Base-by-base conservation (phyloP, 92 coral and sea anemone genomes). In the Epizoanthus illoricatus region DNA sequence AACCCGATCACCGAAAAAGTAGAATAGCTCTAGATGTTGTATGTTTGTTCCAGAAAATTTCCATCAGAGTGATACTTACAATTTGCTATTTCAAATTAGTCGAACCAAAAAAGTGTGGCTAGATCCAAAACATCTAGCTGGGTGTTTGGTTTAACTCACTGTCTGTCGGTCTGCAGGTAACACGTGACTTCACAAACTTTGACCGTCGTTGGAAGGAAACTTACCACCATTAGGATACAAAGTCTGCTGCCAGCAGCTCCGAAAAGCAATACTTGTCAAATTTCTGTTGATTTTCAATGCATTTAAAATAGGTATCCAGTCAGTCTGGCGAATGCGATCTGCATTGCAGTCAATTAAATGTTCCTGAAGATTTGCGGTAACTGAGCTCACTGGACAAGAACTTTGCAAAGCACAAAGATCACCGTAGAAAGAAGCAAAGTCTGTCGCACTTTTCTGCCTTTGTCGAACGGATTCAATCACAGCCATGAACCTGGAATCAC, bases 221-320 rank as follows among this genome's bases (percentile, higher is more conserved):
- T 60, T 81, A 92, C 97, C 97, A 76, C 85, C 94, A 55, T 89
- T 88, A 3, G 97, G 97, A 42, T 84, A 94, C 11, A 97, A 84
- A 1, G 92, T 91, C 80, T 97, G 97, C 73, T 97, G 98, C 99
- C 99, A 97, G 71, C 84, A 97, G 72, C 99, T 97, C 80, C 98
- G 89, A 63, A 97, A 90, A 4, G 98, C 97, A 42, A 97, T 81
- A 64, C 85, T 76, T 49, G 85, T 94, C 66, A 97, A 88, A 9
- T 84, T 85, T 79, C 88, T 97, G 87, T 97, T 97, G 39, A 97
- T 97, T 85, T 75, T 91, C 60, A 94, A 65, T 4, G 99, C 98
- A 72, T 90, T 90, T 89, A 92, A 85, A 68, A 97, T 94, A 0
- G 99, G 99, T 19, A 80, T 88, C 99, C 99, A 97, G 87, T 97